Conservation (phyloP, 1,140 invertebrate species). For the Heliothis subflexa region DNA sequence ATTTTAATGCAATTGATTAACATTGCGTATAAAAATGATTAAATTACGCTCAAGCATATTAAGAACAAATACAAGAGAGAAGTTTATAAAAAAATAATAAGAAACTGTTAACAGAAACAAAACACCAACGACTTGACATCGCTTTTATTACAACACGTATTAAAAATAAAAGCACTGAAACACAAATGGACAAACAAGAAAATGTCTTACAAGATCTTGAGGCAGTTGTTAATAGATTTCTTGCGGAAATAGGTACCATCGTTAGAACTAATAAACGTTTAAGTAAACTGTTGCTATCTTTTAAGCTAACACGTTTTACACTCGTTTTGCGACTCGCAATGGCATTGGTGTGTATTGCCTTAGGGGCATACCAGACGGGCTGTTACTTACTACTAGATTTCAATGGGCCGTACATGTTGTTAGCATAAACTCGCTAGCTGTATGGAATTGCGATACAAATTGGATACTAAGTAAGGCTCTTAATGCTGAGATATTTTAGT, state of each 20-base stretch:
- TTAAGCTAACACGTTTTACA: constrained; percentile 22
- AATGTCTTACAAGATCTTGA: background rate
- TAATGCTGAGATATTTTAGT: background rate
- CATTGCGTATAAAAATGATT: no score
- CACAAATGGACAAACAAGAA: background rate
- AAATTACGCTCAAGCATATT: no score
- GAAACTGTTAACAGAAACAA: background rate
- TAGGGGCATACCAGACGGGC: background rate
- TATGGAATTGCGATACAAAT: constrained; percentile 4
- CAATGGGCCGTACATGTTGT: background rate
- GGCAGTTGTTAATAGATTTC: constrained; percentile 20
- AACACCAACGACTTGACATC: background rate
- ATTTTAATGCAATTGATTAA: no score
- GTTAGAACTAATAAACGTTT: constrained; percentile 14
- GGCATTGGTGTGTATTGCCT: constrained; percentile 4
- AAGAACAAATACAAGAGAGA: background rate
- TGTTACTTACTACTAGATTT: constrained; percentile 2
- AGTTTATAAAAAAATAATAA: background rate
- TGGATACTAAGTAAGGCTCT: background rate
- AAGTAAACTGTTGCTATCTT: constrained; percentile 16
- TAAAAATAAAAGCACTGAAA: background rate
- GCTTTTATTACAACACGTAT: constrained; percentile 6
- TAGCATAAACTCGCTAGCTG: background rate
- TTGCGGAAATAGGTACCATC: constrained; percentile 22
- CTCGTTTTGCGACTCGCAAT: constrained; percentile 11